A percentile compares a stretch with the other conserved stretches of the same genome.
Evolutionary conservation across 2,797 vertebrate species (phyloP).

Genomic region (Bryconaethiops microstoma): DNA sequence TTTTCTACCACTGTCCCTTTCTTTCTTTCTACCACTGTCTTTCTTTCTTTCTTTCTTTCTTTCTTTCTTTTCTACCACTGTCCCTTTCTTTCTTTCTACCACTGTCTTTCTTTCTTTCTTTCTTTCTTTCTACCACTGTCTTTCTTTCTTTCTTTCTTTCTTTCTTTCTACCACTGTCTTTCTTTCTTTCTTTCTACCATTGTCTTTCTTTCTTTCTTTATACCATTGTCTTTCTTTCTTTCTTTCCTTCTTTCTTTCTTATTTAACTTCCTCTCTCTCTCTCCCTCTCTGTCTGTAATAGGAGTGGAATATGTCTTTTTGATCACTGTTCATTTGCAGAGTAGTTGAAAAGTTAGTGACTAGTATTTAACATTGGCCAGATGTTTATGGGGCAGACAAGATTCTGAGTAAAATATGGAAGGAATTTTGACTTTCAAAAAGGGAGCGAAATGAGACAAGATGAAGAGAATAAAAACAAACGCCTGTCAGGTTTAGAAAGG

Average conservation of each 20-base stretch:
- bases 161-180: not conserved
- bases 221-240: too few relatives aligned
- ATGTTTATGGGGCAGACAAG: not conserved
- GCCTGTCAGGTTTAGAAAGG: not conserved
- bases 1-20: not conserved
- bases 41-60: not conserved
- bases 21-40: not conserved
- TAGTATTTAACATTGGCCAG: not conserved
- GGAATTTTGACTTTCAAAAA: not conserved
- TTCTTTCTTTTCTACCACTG: not conserved
- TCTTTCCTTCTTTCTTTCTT: too few relatives aligned
- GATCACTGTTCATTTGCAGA: not conserved
- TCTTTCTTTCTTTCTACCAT: too few relatives aligned
- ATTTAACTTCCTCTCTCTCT: too few relatives aligned
- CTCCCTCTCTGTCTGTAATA: too few relatives aligned
- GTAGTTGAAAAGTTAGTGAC: not conserved
- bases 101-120: not conserved
- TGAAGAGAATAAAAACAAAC: conserved; percentile 9
- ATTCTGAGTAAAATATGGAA: not conserved
- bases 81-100: not conserved
- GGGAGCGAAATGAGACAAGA: not conserved
- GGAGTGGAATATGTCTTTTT: too few relatives aligned
- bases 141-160: conserved; percentile 2
- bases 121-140: not conserved
- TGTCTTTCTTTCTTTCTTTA: too few relatives aligned